phyloP scores from a whole-genome alignment of 2,888 invertebrate genomes.

The Tricholauxania praeusta region DNA sequence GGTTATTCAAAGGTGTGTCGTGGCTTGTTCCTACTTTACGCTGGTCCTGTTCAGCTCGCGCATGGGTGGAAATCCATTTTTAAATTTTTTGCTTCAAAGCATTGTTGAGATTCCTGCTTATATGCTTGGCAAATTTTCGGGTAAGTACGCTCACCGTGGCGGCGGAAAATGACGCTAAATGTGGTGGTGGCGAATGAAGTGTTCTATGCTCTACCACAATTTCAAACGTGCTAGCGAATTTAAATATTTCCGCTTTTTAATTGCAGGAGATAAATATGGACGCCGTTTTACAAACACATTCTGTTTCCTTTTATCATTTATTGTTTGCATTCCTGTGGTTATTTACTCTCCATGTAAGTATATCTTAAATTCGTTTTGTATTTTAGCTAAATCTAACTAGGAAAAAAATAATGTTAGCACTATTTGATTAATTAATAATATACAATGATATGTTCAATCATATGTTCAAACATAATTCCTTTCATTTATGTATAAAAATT shows the following conservation, averaged over 20 bases:
- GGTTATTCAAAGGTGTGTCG: constrained; percentile 67
- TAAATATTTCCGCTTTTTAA: constrained; percentile 6
- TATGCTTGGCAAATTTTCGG: constrained; percentile 70
- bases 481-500: no score
- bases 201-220: not conserved
- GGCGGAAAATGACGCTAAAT: constrained; percentile 9
- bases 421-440: no score
- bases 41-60: constrained; percentile 71
- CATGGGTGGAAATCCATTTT: constrained; percentile 74
- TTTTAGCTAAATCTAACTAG: no score
- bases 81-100: constrained; percentile 75
- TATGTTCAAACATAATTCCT: no score
- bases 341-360: constrained; percentile 64
- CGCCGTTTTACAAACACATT: constrained; percentile 69
- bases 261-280: constrained; percentile 69
- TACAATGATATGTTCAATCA: no score
- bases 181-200: constrained; percentile 7
- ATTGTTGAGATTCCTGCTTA: constrained; percentile 75
- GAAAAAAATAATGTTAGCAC: no score
- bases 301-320: constrained; percentile 66
- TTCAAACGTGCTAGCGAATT: constrained; percentile 2
- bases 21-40: constrained; percentile 70
- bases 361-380: not conserved
- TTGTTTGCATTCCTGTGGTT: constrained; percentile 67
- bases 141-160: constrained; percentile 54